Percentiles rank a stretch among this genome's conserved stretches.
These are phyloP conservation scores for Microdon myrmicae DNA, from an alignment of 2,888 invertebrate species.

Conservation along the genomic window DNA sequence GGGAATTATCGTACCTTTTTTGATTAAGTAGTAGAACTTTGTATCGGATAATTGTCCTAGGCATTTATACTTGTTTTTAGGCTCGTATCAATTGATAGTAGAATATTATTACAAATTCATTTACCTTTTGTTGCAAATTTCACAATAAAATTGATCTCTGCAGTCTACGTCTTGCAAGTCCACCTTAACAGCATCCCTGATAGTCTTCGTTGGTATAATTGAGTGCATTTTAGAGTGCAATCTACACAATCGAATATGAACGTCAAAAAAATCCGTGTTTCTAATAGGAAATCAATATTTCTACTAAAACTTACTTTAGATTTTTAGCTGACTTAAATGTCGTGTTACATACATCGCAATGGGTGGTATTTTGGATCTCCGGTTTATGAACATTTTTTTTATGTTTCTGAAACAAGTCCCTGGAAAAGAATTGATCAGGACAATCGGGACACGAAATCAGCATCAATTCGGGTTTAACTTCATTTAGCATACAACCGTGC, in stretches of 20 bases:
- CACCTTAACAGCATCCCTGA: constrained; percentile 61
- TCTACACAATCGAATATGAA: no score
- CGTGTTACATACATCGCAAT: constrained; percentile 77
- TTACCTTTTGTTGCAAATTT: constrained; percentile 69
- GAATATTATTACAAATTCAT: not conserved
- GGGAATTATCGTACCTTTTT: no score
- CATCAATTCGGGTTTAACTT: constrained; percentile 3
- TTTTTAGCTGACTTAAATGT: constrained; percentile 75
- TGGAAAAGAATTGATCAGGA: constrained; percentile 6
- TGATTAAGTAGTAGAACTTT: no score
- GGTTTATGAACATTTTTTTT: constrained; percentile 22
- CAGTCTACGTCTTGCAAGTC: constrained; percentile 60
- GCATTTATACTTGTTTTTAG: not conserved
- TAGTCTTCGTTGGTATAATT: constrained; percentile 70
- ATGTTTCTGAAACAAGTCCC: constrained; percentile 24
- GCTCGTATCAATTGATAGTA: not conserved
- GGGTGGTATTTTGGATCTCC: no score
- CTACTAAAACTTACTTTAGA: constrained; percentile 57
- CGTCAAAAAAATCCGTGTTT: not conserved
- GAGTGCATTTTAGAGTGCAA: constrained; percentile 81
- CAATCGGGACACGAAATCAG: constrained; percentile 27
- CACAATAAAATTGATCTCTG: constrained; percentile 67
- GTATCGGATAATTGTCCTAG: no score
- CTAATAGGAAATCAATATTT: not conserved
- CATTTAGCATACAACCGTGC: constrained; percentile 4